Evolutionary conservation across 2,797 vertebrate species (phyloP).

Genomic region (Eutrigla gurnardus): DNA sequence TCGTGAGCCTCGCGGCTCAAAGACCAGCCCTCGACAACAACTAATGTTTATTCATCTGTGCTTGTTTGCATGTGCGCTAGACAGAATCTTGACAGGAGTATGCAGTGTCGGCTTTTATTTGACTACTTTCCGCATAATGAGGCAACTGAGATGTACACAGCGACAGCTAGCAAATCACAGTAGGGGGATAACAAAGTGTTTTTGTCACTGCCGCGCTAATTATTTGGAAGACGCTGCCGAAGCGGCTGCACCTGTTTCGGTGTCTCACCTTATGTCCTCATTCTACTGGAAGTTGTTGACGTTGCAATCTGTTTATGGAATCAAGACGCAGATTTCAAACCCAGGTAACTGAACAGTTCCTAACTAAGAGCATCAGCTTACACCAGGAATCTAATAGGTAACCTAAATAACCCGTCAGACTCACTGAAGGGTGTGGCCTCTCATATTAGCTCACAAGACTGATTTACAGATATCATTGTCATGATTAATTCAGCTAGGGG

Average conservation of each 20-base stretch:
- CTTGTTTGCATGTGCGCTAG: constrained; percentile 81
- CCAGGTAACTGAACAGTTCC: constrained; percentile 27
- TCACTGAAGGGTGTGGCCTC: neutral
- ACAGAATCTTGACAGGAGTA: constrained; percentile 78
- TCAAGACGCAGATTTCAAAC: constrained; percentile 37
- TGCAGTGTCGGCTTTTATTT: constrained; percentile 76
- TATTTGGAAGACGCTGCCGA: constrained; percentile 71
- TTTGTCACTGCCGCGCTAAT: constrained; percentile 77
- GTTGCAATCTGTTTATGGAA: constrained; percentile 53
- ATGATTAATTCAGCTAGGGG: constrained; percentile 11
- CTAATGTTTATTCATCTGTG: constrained; percentile 83
- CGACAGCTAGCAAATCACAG: constrained; percentile 80
- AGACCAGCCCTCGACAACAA: constrained; percentile 76
- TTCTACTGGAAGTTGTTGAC: constrained; percentile 57
- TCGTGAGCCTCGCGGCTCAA: constrained; percentile 75
- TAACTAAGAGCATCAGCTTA: constrained; percentile 13
- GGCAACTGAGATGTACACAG: constrained; percentile 74
- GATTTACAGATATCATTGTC: constrained; percentile 15
- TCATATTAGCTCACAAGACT: constrained; percentile 5
- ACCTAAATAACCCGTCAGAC: constrained; percentile 18
- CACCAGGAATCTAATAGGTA: constrained; percentile 14
- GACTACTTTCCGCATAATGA: constrained; percentile 81
- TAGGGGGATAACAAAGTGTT: constrained; percentile 78
- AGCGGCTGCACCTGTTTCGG: constrained; percentile 68
- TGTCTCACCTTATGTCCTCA: constrained; percentile 70